Percentiles rank a stretch among this genome's conserved stretches.
phyloP scores from a whole-genome alignment of 2,797 vertebrate species.

The Ispidina lecontei region DNA sequence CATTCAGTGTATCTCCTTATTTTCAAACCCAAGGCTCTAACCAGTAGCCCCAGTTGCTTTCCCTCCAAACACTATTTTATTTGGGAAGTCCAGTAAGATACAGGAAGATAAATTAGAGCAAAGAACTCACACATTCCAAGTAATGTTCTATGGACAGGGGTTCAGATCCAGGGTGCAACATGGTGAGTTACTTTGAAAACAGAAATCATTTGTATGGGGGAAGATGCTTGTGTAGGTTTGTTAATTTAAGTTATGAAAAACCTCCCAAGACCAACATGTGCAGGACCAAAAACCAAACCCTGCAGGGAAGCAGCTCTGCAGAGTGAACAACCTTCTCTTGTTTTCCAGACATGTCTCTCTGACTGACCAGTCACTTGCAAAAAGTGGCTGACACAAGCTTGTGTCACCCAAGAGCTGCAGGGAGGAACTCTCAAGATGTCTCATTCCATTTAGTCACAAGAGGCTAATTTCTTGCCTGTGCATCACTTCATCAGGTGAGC shows the following conservation, averaged over 20 bases:
- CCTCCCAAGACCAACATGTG: background rate
- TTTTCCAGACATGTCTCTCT: background rate
- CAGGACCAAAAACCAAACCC: background rate
- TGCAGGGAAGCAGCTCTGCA: background rate
- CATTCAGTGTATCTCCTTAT: background rate
- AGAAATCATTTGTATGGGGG: background rate
- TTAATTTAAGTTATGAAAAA: rapidly evolving
- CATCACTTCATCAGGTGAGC: background rate
- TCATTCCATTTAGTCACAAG: background rate
- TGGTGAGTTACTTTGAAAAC: background rate
- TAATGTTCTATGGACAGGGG: background rate
- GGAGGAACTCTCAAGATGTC: background rate
- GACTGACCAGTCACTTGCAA: background rate
- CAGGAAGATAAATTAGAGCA: background rate
- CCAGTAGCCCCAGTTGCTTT: background rate
- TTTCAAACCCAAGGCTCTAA: background rate
- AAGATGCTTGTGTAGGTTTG: background rate
- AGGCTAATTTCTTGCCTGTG: background rate
- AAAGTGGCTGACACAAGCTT: background rate
- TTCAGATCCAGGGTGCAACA: background rate
- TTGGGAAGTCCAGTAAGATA: background rate
- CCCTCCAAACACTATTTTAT: background rate
- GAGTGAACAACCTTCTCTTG: background rate
- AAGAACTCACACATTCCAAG: background rate
- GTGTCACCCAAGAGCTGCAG: background rate